Percentiles rank a stretch among this genome's conserved stretches.
These are phyloP conservation scores for Corythornis cristatus DNA, from an alignment of 2,113 vertebrate genomes.

Conservation along the genomic window DNA sequence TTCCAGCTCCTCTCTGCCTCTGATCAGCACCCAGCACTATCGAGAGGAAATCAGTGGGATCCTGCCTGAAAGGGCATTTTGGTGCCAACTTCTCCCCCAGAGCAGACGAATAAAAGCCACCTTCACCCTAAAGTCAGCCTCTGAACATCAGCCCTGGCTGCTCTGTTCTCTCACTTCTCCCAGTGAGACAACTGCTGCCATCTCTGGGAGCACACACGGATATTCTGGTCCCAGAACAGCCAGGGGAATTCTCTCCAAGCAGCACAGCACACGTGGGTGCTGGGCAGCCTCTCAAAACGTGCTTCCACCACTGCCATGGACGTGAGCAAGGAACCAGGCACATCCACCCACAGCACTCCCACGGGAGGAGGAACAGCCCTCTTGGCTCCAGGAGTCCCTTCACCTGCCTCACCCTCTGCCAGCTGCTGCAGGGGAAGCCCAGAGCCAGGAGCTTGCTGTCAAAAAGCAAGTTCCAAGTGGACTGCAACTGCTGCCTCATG, in stretches of 20 bases:
- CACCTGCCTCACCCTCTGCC: neutral
- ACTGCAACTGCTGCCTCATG: neutral
- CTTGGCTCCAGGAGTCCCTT: neutral
- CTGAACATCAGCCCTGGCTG: fast-evolving
- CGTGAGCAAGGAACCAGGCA: neutral
- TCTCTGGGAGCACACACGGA: too few relatives aligned
- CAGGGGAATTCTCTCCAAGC: neutral
- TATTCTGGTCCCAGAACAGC: fast-evolving
- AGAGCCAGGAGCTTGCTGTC: neutral
- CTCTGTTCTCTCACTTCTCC: neutral
- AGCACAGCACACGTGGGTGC: neutral
- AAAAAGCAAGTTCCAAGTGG: neutral
- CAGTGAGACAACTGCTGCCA: too few relatives aligned
- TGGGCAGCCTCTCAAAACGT: neutral
- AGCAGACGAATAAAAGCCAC: fast-evolving
- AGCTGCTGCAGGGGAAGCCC: neutral
- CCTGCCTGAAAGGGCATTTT: neutral
- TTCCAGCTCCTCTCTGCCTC: fast-evolving
- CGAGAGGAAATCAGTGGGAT: neutral
- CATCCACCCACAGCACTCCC: neutral
- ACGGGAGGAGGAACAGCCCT: neutral
- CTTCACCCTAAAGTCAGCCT: neutral
- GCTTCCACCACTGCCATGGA: neutral
- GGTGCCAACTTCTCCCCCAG: neutral
- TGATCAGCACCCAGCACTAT: fast-evolving